A percentile compares a stretch with the other conserved stretches of the same genome.
phyloP scores from a whole-genome alignment of 2,888 invertebrate species.

The Caenorhabditis zanzibari region DNA sequence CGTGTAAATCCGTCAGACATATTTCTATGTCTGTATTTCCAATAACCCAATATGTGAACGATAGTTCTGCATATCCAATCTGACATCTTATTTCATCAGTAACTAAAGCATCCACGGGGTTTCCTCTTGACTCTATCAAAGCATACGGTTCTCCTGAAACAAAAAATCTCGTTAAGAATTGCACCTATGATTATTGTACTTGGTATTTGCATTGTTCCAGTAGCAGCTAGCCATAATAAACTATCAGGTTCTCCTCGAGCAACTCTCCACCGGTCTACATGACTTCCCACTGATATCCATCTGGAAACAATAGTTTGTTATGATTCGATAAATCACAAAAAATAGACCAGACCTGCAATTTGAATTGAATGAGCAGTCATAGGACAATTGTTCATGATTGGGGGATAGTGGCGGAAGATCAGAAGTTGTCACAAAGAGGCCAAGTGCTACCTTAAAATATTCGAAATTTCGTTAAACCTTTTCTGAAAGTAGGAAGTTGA shows the following conservation, averaged over 20 bases:
- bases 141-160: conserved; percentile 78
- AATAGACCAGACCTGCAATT: conserved; percentile 73
- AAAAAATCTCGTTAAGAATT: neutral
- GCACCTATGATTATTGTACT: conserved; percentile 38
- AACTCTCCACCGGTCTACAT: conserved; percentile 76
- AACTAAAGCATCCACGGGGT: conserved; percentile 75
- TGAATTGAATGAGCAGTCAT: conserved; percentile 80
- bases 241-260: conserved; percentile 82
- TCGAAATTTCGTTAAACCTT: too few relatives aligned
- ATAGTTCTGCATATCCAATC: conserved; percentile 73
- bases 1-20: conserved; percentile 76
- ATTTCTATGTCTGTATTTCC: conserved; percentile 81
- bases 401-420: conserved; percentile 76
- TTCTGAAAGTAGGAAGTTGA: too few relatives aligned
- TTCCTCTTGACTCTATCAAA: conserved; percentile 79
- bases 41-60: conserved; percentile 82
- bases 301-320: conserved; percentile 28
- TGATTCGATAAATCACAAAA: neutral
- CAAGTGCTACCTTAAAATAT: conserved; percentile 77
- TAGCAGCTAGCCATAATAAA: conserved; percentile 82
- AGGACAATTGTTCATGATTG: conserved; percentile 72
- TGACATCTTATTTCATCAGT: conserved; percentile 79
- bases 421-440: conserved; percentile 81
- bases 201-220: conserved; percentile 82
- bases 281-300: conserved; percentile 68